These are phyloP conservation scores for Metopolophium dirhodum DNA, from an alignment of 1,140 invertebrate species.

Conservation along the genomic window DNA sequence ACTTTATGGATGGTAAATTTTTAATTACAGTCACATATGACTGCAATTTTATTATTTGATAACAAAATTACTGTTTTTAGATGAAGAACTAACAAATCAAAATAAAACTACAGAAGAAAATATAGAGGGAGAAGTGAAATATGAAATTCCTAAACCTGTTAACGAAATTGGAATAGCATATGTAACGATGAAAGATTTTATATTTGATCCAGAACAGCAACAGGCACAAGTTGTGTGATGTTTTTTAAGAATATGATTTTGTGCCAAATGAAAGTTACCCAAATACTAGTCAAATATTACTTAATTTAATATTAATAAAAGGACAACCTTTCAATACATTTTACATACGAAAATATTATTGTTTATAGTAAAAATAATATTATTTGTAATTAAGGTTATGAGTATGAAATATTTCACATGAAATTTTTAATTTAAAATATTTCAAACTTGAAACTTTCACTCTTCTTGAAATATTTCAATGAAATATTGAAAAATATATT, in stretches of 20 bases:
- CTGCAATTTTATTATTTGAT: not conserved
- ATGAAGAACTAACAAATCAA: not conserved
- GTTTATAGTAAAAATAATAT: not conserved
- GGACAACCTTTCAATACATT: not conserved
- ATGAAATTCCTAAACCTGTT: constrained; percentile 34
- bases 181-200: constrained; percentile 52
- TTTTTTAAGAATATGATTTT: not conserved
- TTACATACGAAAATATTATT: not conserved
- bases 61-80: not conserved
- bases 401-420: too few species aligned
- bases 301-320: constrained; percentile 13
- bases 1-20: constrained; percentile 43
- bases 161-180: constrained; percentile 38
- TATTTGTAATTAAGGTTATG: too few species aligned
- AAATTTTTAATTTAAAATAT: too few species aligned
- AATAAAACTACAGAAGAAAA: not conserved
- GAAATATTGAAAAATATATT: too few species aligned
- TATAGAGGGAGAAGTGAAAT: constrained; percentile 4
- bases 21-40: not conserved
- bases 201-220: constrained; percentile 35
- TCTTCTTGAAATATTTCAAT: too few species aligned
- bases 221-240: constrained; percentile 4
- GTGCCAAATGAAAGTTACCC: constrained; percentile 24
- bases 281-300: not conserved
- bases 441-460: too few species aligned